Base-by-base conservation (phyloP, 2,888 invertebrate genomes). In the Troides aeacus region DNA sequence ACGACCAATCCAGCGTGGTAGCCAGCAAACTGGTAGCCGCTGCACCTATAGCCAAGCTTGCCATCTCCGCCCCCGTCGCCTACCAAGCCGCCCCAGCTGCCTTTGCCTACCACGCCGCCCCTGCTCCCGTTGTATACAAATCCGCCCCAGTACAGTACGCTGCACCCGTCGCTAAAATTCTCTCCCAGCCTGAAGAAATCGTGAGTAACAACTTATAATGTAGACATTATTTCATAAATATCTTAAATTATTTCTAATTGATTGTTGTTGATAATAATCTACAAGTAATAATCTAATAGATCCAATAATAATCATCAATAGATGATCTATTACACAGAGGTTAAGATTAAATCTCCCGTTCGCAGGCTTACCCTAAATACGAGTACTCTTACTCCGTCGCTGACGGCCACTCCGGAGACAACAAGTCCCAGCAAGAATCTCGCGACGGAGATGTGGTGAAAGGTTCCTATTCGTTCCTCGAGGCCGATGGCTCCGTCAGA, bases 331-430 rank as follows among this genome's bases (percentile, higher is more conserved):
- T 46, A 46, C 1, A 21, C n/a, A 61, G 7, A 39, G 1, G 17
- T 39, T 18, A 60, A 30, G 30, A 30, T 30, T 30, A 30, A 30
- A 30, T 30, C 30, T 30, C 30, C 30, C 3, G 5, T 30, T 30
- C 72, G n/a, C 75, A 85, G 85, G 78, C 82, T 7, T 76, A 84
- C 81, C 87, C 88, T 69, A 83, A 86, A 76, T 88, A 88, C 80
- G 87, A 89, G 77, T 93, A 87, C 85, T 86, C 83, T 71, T 93
- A 93, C 82, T 90, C 92, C 64, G 92, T 93, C 10, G 85, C 90
- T 75, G 93, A 93, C 78, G 87, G 87, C 46, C 90, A 92, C 82
- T 89, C 92, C 77, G 93, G 93, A 60, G 93, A 93, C 85, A 85
- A 88, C 81, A 92, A 93, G 82, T 84, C 86, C 73, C 92, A 90